Evolutionary conservation across 2,888 invertebrate genomes (phyloP), one percentile per base, ranked within the genome.

Genomic region (Latheticus oryzae): DNA sequence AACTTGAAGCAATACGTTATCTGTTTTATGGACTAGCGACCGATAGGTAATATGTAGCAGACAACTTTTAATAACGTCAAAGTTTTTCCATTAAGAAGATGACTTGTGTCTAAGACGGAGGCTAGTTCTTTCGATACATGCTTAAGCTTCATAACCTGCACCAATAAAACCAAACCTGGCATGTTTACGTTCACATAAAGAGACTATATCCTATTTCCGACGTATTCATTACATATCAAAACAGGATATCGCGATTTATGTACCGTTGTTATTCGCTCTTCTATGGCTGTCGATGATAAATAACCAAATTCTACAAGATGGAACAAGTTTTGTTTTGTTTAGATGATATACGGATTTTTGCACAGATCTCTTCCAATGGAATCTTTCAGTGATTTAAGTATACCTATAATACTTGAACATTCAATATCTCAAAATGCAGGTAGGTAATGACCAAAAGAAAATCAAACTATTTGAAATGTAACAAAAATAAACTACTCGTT

Each of bases 1-100:
- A 60, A 55, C 58, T 59, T 53, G 53, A 37, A 59, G 66, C 67
- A 67, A 70, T 73, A 71, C 67, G 70, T 70, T 69, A 68, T 70
- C 68, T 69, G 64, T 61, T 73, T 73, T 72, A 72, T 70, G 62
- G 65, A 68, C 67, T 65, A 66, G 64, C 67, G 65, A 63, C 62
- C 66, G 66, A 70, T 71, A 70, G 69, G 67, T 71, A 71, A 70
- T 70, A 71, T 71, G 72, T 70, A 68, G 59, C 59, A 47, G 64
- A 58, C 68, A 72, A 73, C 68, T 74, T 74, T 72, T 74, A 73
- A 73, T 74, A 74, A 73, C 69, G 71, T 69, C 68, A 67, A 75
- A 75, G 73, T 75, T 75, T 75, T 73, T 73, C 74, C 75, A 75
- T 74, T 74, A 75, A 74, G 67, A 62, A 67, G 67, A 72, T 72